Conservation (phyloP, 2,888 invertebrate genomes). For the Mythimna pallens region DNA sequence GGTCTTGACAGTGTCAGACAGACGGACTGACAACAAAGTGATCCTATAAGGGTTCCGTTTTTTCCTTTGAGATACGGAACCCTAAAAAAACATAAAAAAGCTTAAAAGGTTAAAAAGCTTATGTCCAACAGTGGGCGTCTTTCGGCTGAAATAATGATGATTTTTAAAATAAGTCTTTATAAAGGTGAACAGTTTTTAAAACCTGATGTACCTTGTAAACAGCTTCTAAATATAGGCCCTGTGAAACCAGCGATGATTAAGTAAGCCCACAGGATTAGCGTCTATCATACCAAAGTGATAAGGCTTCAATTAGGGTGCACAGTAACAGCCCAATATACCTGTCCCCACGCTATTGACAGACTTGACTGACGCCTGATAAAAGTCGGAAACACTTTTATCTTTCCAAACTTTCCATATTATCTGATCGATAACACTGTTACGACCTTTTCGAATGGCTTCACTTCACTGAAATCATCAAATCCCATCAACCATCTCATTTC, state of each 20-base stretch:
- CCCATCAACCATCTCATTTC: no score
- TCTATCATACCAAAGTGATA: constrained; percentile 17
- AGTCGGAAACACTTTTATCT: constrained; percentile 15
- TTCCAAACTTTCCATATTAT: constrained; percentile 17
- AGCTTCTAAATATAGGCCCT: background rate
- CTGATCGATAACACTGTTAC: constrained; percentile 18
- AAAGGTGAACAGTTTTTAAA: background rate
- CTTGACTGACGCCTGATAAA: constrained; percentile 22
- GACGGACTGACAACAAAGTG: no score
- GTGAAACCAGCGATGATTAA: background rate
- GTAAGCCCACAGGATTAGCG: constrained; percentile 8
- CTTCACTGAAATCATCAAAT: no score
- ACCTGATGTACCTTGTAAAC: background rate
- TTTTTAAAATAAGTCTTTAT: background rate
- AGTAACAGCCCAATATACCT: constrained; percentile 6
- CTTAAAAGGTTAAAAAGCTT: no score
- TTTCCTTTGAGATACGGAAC: no score
- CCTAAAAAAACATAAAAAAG: no score
- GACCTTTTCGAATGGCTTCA: background rate
- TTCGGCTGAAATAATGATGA: no score
- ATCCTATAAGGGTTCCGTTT: no score
- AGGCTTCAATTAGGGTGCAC: constrained; percentile 5
- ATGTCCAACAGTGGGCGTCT: no score
- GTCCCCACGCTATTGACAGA: constrained; percentile 9
- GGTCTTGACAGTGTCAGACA: no score